Evolutionary conservation across 1,140 invertebrate genomes (phyloP).

Genomic region (Euura saliciscinereae): DNA sequence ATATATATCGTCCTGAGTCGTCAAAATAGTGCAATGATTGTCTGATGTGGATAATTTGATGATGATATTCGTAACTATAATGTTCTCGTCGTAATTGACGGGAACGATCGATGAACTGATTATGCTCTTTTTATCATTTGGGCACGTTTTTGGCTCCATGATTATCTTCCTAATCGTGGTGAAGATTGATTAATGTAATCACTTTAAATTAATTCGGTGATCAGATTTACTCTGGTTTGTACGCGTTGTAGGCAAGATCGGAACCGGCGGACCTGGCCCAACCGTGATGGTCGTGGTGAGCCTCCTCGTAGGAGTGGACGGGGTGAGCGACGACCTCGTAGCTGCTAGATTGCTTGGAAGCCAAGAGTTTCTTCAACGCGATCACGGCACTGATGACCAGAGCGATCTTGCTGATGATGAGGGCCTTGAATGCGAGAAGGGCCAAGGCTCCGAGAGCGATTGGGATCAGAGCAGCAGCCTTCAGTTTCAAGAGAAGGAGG

Average conservation of each 20-base stretch:
- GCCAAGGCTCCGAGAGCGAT: slow-evolving; percentile 78
- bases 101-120: not conserved
- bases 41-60: not conserved
- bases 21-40: slow-evolving; percentile 1
- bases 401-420: slow-evolving; percentile 80
- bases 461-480: slow-evolving; percentile 78
- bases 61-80: not conserved
- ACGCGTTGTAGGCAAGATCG: slow-evolving; percentile 55
- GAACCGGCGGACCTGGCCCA: slow-evolving; percentile 52
- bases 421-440: slow-evolving; percentile 81
- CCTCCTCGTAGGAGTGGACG: slow-evolving; percentile 47
- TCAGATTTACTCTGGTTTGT: slow-evolving; percentile 41
- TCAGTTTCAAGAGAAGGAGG: slow-evolving; percentile 76
- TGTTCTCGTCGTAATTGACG: not conserved
- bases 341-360: slow-evolving; percentile 69
- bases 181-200: too few relatives aligned
- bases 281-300: slow-evolving; percentile 51
- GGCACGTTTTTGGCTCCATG: slow-evolving; percentile 13
- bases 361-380: slow-evolving; percentile 79
- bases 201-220: not conserved
- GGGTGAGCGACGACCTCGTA: slow-evolving; percentile 68
- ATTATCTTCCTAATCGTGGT: not conserved
- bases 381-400: slow-evolving; percentile 77
- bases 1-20: not conserved
- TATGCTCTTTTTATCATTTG: not conserved